Conservation (phyloP, 2,113 vertebrate species). For the Clarias batrachus region DNA sequence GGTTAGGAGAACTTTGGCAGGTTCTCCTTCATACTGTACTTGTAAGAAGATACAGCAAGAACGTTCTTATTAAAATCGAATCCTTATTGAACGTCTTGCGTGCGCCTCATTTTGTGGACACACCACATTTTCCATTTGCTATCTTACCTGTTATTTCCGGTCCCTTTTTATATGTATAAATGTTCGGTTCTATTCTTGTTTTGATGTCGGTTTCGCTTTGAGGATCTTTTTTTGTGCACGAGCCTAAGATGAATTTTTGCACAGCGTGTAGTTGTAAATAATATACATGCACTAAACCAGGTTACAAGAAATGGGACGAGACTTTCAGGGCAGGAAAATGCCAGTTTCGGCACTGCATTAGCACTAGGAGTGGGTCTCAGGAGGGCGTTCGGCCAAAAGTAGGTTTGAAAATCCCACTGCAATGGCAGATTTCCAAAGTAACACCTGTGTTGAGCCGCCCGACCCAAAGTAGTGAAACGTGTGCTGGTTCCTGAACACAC, state of each 20-base stretch:
- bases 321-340: constrained; percentile 14
- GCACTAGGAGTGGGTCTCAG: background rate
- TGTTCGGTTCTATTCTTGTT: background rate
- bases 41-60: background rate
- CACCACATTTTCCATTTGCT: background rate
- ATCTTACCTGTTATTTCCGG: background rate
- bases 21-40: background rate
- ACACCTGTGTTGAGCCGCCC: background rate
- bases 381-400: background rate
- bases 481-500: background rate
- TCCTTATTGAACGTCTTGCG: background rate
- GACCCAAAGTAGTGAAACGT: background rate
- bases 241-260: background rate
- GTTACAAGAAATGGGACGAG: background rate
- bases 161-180: background rate
- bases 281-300: background rate
- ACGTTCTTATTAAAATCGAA: background rate
- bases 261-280: background rate
- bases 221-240: background rate
- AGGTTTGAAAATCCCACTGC: background rate
- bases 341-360: background rate
- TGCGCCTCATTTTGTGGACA: too few relatives aligned
- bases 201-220: background rate
- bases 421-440: background rate
- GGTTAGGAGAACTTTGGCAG: background rate